Percentiles rank a stretch among this genome's conserved stretches.
phyloP scores from a whole-genome alignment of 2,113 vertebrate species.

The Phalacrocorax brasilianus region DNA sequence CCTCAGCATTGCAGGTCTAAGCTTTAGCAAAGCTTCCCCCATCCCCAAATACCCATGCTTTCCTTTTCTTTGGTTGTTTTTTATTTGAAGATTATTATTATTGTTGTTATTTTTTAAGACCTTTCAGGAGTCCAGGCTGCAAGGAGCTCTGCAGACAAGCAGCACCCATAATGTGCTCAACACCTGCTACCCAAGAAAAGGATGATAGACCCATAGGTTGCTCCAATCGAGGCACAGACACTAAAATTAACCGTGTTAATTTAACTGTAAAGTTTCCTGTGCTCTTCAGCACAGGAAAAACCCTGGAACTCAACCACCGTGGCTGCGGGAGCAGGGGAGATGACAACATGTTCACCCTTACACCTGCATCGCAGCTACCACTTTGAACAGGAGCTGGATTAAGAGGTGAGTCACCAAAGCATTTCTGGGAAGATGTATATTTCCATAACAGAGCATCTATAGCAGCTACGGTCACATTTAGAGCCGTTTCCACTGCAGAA shows the following conservation, averaged over 20 bases:
- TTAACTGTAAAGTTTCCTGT: neutral
- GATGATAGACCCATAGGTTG: neutral
- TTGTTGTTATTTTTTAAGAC: neutral
- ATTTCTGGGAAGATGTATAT: neutral
- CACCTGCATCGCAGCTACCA: fast-evolving
- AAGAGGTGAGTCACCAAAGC: neutral
- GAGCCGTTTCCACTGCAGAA: neutral
- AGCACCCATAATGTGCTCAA: fast-evolving
- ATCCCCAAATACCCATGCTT: fast-evolving
- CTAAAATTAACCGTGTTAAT: neutral
- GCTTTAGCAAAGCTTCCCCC: neutral
- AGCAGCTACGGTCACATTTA: neutral
- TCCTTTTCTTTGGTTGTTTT: neutral
- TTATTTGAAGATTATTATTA: neutral
- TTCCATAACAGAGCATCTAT: neutral
- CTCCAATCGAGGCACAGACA: fast-evolving
- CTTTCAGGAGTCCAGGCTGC: neutral
- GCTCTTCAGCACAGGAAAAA: neutral
- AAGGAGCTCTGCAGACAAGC: neutral
- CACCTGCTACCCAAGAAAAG: neutral
- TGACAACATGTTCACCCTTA: fast-evolving
- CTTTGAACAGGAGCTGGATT: neutral
- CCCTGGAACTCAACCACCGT: neutral
- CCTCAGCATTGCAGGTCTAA: fast-evolving
- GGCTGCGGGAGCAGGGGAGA: neutral